Conservation (phyloP, 2,797 vertebrate species). For the Centropyge bicolor region DNA sequence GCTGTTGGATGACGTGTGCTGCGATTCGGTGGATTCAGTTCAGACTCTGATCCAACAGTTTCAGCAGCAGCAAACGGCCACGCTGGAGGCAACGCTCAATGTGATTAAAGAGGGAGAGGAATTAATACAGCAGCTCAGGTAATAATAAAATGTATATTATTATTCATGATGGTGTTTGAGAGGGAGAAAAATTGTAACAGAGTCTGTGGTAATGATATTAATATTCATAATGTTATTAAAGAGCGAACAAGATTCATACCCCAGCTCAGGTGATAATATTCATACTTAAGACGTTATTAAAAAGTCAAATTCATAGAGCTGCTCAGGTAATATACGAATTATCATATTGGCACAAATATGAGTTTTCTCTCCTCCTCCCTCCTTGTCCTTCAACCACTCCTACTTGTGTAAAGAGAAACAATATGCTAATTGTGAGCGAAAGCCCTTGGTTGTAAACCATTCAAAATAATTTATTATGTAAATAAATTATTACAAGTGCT, state of each 20-base stretch:
- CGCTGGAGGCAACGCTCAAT: constrained; percentile 96
- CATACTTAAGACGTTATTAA: not conserved
- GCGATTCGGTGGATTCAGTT: constrained; percentile 95
- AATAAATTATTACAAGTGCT: too few species aligned
- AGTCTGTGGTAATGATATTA: constrained; percentile 10
- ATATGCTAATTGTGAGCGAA: not conserved
- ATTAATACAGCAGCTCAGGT: constrained; percentile 99
- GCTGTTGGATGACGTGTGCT: constrained; percentile 95
- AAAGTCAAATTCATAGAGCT: constrained; percentile 14
- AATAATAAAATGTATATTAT: constrained; percentile 16
- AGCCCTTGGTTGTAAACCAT: not conserved
- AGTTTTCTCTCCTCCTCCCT: not conserved
- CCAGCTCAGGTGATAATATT: constrained; percentile 86
- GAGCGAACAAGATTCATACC: constrained; percentile 91
- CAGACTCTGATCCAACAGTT: constrained; percentile 99
- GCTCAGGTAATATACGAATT: not conserved
- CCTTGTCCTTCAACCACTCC: not conserved
- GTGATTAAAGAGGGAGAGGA: constrained; percentile 99
- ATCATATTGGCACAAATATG: not conserved
- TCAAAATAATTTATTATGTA: not conserved
- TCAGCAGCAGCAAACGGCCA: constrained; percentile 97
- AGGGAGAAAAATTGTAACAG: not conserved
- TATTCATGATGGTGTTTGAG: not conserved
- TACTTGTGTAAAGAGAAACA: not conserved
- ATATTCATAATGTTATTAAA: constrained; percentile 86